Conservation (phyloP, 92 coral and sea anemone genomes). For the Phenganax stokvisi region DNA sequence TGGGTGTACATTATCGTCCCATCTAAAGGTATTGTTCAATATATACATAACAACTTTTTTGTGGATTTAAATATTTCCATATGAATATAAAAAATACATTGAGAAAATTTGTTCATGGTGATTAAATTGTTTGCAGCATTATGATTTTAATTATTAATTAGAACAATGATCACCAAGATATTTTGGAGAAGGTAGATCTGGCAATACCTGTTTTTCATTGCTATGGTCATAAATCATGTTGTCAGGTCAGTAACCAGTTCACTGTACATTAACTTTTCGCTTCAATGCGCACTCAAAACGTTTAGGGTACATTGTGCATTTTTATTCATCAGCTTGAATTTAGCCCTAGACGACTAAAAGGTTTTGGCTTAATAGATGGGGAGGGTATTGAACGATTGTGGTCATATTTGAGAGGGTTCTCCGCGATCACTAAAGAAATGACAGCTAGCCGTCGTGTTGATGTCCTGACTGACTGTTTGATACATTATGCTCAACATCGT, state of each 20-base stretch:
- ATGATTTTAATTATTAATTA: not conserved
- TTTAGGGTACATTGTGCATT: not conserved
- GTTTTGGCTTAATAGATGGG: conserved; percentile 62
- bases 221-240: conserved; percentile 24
- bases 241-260: conserved; percentile 3
- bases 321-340: conserved; percentile 39
- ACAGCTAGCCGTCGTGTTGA: conserved; percentile 49
- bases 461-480: conserved; percentile 56
- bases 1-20: conserved; percentile 43
- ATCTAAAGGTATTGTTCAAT: conserved; percentile 38
- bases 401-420: conserved; percentile 55
- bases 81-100: not conserved
- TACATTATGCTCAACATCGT: conserved; percentile 53
- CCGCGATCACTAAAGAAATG: conserved; percentile 63
- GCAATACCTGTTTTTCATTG: conserved; percentile 27
- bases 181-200: not conserved
- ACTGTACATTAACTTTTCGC: not conserved
- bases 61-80: not conserved
- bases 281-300: not conserved
- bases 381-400: conserved; percentile 62
- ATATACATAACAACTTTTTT: not conserved
- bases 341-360: conserved; percentile 53
- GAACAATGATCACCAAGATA: conserved; percentile 21
- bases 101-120: not conserved
- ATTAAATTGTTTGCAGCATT: not conserved